A percentile compares a stretch with the other conserved stretches of the same genome.
Conservation (phyloP, 2,113 vertebrate species). For the Cyanoramphus novaezelandiae region DNA sequence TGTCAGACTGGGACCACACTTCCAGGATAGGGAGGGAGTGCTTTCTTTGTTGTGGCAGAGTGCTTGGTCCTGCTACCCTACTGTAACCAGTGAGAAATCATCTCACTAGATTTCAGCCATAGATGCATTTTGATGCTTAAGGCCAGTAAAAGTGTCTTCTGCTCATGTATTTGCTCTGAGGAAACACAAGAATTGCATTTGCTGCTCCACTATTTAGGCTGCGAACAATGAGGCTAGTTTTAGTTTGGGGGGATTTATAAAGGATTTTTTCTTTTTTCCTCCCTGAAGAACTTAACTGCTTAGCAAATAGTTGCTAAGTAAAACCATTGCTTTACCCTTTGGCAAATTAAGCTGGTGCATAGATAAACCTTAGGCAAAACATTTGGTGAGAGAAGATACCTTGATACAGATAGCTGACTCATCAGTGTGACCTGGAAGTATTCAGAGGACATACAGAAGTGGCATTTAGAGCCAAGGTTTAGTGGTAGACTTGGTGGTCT, state of each 20-base stretch:
- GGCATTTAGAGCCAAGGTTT: background rate
- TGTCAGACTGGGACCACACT: background rate
- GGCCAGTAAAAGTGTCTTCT: background rate
- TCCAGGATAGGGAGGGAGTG: background rate
- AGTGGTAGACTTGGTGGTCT: background rate
- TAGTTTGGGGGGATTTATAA: background rate
- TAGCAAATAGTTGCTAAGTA: background rate
- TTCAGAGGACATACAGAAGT: background rate
- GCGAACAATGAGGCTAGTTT: background rate
- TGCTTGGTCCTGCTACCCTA: background rate
- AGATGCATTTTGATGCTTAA: background rate
- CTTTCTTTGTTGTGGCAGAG: background rate
- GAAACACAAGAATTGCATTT: background rate
- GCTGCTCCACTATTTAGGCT: background rate
- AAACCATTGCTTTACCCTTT: background rate
- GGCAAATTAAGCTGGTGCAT: background rate
- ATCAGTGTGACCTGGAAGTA: background rate
- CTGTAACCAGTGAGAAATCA: background rate
- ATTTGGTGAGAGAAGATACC: background rate
- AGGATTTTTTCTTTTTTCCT: background rate
- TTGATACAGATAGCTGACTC: background rate
- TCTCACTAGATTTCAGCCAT: background rate
- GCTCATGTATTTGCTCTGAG: background rate
- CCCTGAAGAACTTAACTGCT: background rate
- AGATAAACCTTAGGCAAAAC: background rate